A percentile compares a stretch with the other conserved stretches of the same genome.
Conservation (phyloP, 2,888 invertebrate genomes). For the Eurytoma californica region DNA sequence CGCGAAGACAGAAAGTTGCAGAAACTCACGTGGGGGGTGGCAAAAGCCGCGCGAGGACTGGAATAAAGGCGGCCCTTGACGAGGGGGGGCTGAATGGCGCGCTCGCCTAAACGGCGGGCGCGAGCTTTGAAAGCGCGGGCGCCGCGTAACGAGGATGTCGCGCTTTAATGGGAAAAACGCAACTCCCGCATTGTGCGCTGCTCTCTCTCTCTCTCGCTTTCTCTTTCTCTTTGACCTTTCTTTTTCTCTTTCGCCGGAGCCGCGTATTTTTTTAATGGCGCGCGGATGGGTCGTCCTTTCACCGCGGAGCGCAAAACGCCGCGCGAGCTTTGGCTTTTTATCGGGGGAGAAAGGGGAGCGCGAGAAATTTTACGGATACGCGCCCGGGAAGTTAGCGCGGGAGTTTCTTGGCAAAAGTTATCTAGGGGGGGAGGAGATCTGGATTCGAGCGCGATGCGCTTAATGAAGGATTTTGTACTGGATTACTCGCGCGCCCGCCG, state of each 20-base stretch:
- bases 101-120: slow-evolving; percentile 13
- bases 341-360: too few relatives aligned
- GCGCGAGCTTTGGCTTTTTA: too few relatives aligned
- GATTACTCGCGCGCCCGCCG: slow-evolving; percentile 21
- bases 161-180: slow-evolving; percentile 36
- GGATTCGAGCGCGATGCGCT: slow-evolving; percentile 17
- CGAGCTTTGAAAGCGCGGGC: slow-evolving; percentile 38
- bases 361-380: too few relatives aligned
- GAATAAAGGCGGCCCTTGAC: neutral
- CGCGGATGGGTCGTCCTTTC: neutral
- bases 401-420: too few relatives aligned
- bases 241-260: neutral
- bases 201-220: neutral
- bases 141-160: slow-evolving; percentile 35
- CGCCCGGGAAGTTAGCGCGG: too few relatives aligned
- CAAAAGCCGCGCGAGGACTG: too few relatives aligned
- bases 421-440: neutral
- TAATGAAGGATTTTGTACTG: slow-evolving; percentile 31
- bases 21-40: neutral
- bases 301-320: too few relatives aligned
- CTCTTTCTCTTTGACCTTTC: neutral
- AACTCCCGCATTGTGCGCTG: slow-evolving; percentile 16
- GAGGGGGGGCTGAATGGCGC: neutral
- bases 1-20: neutral
- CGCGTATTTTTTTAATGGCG: neutral